These are phyloP conservation scores for Gobius niger DNA, from an alignment of 2,113 vertebrate genomes.

Conservation along the genomic window DNA sequence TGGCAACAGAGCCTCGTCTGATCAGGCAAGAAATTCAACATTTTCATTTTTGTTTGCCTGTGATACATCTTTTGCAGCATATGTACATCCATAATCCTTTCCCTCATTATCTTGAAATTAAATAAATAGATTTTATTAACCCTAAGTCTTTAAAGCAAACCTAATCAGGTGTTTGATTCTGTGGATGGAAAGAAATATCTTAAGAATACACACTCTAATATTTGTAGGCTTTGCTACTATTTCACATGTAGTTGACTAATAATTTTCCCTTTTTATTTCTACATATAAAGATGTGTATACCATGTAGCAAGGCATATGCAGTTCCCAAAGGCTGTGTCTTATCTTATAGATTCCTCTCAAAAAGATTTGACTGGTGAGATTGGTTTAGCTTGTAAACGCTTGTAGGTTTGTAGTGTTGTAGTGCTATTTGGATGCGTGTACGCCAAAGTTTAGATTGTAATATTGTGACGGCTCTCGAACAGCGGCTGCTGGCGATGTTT, in stretches of 20 bases:
- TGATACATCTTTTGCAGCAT: slow-evolving; percentile 90
- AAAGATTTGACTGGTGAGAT: slow-evolving; percentile 49
- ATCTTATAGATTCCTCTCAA: slow-evolving; percentile 63
- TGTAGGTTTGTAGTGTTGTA: slow-evolving; percentile 51
- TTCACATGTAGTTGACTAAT: slow-evolving; percentile 35
- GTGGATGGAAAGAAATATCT: slow-evolving; percentile 91
- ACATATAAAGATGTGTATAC: slow-evolving; percentile 46
- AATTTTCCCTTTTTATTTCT: slow-evolving; percentile 34
- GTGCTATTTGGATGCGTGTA: slow-evolving; percentile 58
- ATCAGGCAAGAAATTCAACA: slow-evolving; percentile 80
- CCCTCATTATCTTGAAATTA: slow-evolving; percentile 63
- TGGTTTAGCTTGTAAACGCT: slow-evolving; percentile 37
- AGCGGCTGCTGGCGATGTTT: slow-evolving; percentile 44
- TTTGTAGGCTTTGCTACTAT: slow-evolving; percentile 65
- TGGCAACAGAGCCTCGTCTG: slow-evolving; percentile 80
- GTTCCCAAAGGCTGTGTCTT: slow-evolving; percentile 68
- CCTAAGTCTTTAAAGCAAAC: slow-evolving; percentile 70
- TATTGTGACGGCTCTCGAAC: slow-evolving; percentile 53
- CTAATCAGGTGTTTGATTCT: slow-evolving; percentile 88
- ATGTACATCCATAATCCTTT: slow-evolving; percentile 69
- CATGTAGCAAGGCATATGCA: slow-evolving; percentile 69
- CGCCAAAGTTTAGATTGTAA: slow-evolving; percentile 58
- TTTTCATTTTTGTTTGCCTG: slow-evolving; percentile 78
- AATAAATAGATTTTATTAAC: slow-evolving; percentile 71
- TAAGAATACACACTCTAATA: slow-evolving; percentile 47